phyloP scores from a whole-genome alignment of 2,888 invertebrate species.

The Idaea straminata region DNA sequence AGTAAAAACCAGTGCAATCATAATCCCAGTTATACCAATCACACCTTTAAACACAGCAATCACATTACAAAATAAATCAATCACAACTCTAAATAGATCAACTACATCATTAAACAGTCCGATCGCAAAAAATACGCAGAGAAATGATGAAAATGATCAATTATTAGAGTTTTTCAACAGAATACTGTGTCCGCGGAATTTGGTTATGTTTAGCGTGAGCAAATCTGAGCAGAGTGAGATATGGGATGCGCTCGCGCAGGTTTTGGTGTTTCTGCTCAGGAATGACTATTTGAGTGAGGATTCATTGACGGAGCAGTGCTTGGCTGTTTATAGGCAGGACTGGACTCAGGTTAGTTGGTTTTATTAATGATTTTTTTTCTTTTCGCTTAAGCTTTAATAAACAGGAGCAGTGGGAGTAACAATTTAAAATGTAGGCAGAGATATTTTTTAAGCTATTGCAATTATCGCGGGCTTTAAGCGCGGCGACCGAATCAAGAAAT shows the following conservation, averaged over 20 bases:
- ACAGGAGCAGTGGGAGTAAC: too few relatives aligned
- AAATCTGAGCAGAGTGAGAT: slow-evolving; percentile 38
- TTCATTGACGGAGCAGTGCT: slow-evolving; percentile 82
- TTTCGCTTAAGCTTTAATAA: background rate
- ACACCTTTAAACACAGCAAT: background rate
- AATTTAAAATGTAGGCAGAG: background rate
- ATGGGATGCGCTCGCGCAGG: slow-evolving; percentile 64
- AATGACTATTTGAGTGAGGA: slow-evolving; percentile 80
- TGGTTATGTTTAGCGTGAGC: slow-evolving; percentile 50
- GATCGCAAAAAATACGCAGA: background rate
- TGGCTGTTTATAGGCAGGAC: slow-evolving; percentile 83
- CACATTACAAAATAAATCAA: background rate
- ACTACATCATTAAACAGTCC: background rate
- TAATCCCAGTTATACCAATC: background rate
- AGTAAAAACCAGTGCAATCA: slow-evolving; percentile 7
- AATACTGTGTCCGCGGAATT: slow-evolving; percentile 63
- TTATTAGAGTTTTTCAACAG: slow-evolving; percentile 58
- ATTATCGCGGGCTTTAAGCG: too few relatives aligned
- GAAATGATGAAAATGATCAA: slow-evolving; percentile 25
- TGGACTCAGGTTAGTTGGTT: slow-evolving; percentile 79
- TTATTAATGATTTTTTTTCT: background rate
- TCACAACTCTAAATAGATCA: background rate
- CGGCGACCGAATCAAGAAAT: too few relatives aligned
- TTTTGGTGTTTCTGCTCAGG: slow-evolving; percentile 74
- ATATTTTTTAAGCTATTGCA: too few relatives aligned